Evolutionary conservation across 2,888 invertebrate genomes (phyloP).

Genomic region (Linyphia triangularis): DNA sequence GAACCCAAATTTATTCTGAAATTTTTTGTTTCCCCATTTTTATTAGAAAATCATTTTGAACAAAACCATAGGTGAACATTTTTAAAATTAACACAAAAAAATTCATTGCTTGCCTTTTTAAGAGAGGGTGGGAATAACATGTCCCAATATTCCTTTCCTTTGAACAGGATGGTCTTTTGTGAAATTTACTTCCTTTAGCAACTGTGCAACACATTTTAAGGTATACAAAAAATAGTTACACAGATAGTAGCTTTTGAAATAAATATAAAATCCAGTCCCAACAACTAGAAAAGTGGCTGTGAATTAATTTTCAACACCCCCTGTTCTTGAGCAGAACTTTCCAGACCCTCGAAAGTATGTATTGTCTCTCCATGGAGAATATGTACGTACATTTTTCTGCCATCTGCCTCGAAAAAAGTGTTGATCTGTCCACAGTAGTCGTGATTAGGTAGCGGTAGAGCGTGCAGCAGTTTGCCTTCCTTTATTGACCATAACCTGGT

Average conservation of each 20-base stretch:
- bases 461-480: conserved; percentile 61
- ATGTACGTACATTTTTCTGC: conserved; percentile 52
- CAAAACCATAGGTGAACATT: no score
- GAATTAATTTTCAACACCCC: conserved; percentile 29
- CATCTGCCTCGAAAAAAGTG: conserved; percentile 51
- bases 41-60: no score
- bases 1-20: no score
- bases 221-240: no score
- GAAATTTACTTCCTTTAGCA: no score
- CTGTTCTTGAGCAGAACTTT: neutral
- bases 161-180: no score
- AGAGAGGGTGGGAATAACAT: no score
- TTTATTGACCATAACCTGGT: conserved; percentile 71
- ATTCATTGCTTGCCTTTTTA: no score
- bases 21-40: no score
- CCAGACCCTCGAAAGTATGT: conserved; percentile 42
- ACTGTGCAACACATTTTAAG: no score
- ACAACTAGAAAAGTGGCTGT: conserved; percentile 21
- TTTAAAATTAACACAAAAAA: no score
- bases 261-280: neutral
- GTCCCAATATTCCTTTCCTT: no score
- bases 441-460: conserved; percentile 36
- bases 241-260: neutral
- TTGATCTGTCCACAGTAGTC: conserved; percentile 60
- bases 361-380: conserved; percentile 49